Percentiles rank a stretch among this genome's conserved stretches.
phyloP scores from a whole-genome alignment of 2,113 vertebrate genomes.

The Eublepharis macularius region DNA sequence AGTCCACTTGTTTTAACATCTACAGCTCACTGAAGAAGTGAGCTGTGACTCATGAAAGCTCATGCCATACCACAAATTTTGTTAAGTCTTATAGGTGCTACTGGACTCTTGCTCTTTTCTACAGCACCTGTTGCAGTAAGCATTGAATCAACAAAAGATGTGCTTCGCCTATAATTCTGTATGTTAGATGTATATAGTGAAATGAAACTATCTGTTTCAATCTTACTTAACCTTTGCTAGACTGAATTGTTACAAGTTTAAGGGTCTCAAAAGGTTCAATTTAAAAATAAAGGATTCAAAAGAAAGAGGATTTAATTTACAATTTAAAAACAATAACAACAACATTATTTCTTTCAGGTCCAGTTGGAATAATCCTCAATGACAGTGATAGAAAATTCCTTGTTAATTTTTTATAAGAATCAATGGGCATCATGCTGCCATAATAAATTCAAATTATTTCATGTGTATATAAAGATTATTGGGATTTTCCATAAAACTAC shows the following conservation, averaged over 20 bases:
- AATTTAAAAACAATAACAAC: not conserved
- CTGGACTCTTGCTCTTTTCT: too few relatives aligned
- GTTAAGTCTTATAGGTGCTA: too few relatives aligned
- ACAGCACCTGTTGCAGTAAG: too few relatives aligned
- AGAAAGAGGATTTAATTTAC: not conserved
- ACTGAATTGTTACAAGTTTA: not conserved
- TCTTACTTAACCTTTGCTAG: not conserved
- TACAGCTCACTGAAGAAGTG: too few relatives aligned
- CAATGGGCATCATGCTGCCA: not conserved
- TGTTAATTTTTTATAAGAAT: not conserved
- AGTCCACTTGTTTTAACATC: too few relatives aligned
- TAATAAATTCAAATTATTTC: not conserved
- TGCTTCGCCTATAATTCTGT: not conserved
- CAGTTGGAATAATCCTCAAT: not conserved
- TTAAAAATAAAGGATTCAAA: not conserved
- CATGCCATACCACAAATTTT: too few relatives aligned
- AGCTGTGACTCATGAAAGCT: too few relatives aligned
- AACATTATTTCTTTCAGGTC: not conserved
- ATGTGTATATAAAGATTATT: not conserved
- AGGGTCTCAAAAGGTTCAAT: not conserved
- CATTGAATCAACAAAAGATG: not conserved
- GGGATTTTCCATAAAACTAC: too few relatives aligned
- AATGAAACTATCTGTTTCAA: not conserved
- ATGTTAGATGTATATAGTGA: not conserved
- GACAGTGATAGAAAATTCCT: not conserved